Evolutionary conservation across 2,113 vertebrate species (phyloP).

Genomic region (Tringa solitaria): DNA sequence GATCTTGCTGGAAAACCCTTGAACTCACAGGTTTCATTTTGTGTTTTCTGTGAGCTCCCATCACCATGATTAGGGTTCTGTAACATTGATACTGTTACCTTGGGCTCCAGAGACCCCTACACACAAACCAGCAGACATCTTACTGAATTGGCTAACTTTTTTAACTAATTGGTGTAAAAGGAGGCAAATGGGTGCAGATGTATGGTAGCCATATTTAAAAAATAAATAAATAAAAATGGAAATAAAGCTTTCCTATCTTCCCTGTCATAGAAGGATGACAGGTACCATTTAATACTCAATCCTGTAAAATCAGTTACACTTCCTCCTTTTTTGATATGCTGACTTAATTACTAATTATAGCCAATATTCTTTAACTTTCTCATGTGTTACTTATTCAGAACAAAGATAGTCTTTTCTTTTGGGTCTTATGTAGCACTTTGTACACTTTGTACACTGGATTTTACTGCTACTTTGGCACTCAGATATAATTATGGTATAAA

Average conservation of each 20-base stretch:
- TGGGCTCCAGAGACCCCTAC: background rate
- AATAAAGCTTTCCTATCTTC: background rate
- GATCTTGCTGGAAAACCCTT: constrained; percentile 23
- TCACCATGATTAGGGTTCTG: background rate
- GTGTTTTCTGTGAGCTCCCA: background rate
- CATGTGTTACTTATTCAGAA: background rate
- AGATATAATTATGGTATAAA: background rate
- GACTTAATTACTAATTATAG: background rate
- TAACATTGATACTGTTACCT: background rate
- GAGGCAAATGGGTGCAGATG: background rate
- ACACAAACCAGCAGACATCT: background rate
- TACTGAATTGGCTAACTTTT: background rate
- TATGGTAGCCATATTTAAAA: background rate
- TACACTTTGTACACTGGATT: background rate
- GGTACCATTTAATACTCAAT: background rate
- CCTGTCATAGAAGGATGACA: background rate
- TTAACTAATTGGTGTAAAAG: background rate
- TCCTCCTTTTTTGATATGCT: background rate
- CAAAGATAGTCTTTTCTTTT: background rate
- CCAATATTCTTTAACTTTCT: background rate
- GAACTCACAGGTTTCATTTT: constrained; percentile 43
- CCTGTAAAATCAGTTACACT: background rate
- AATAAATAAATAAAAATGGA: background rate
- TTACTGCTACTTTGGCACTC: background rate
- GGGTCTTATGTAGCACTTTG: background rate